A percentile compares a stretch with the other conserved stretches of the same genome.
These are phyloP conservation scores for Silurus asotus DNA, from an alignment of 2,113 vertebrate species.

Conservation along the genomic window DNA sequence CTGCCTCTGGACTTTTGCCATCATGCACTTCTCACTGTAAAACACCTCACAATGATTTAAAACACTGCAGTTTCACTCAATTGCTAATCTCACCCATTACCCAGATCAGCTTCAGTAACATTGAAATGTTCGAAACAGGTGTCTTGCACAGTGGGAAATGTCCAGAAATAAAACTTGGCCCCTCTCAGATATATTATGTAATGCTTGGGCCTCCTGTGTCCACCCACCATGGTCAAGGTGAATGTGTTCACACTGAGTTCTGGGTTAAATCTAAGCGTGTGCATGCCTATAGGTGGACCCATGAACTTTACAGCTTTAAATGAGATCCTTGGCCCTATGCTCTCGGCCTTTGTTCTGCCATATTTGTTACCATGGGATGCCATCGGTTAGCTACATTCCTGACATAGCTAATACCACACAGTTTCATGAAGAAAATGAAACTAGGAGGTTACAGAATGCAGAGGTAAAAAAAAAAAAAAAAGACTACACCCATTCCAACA, in stretches of 20 bases:
- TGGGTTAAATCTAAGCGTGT: constrained; percentile 45
- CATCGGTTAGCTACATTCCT: constrained; percentile 57
- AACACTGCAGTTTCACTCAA: background rate
- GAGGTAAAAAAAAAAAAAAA: background rate
- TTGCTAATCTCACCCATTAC: background rate
- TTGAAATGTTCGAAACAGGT: background rate
- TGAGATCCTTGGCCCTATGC: constrained; percentile 56
- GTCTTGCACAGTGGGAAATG: background rate
- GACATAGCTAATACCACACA: constrained; percentile 51
- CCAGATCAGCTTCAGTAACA: background rate
- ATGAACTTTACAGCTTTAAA: constrained; percentile 51
- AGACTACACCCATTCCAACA: background rate
- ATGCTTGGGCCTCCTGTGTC: background rate
- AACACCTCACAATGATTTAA: background rate
- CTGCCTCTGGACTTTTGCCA: background rate
- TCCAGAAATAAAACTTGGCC: background rate
- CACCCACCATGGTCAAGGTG: background rate
- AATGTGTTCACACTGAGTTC: background rate
- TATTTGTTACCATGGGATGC: constrained; percentile 57
- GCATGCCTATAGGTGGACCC: constrained; percentile 48
- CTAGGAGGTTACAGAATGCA: constrained; percentile 20
- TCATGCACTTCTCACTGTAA: background rate
- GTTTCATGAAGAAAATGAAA: constrained; percentile 20
- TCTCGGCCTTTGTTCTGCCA: constrained; percentile 61
- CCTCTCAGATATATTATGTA: background rate